Evolutionary conservation across 1,140 invertebrate species (phyloP), one percentile per base, ranked within the genome.

Genomic region (Rhagoletis pomonella): DNA sequence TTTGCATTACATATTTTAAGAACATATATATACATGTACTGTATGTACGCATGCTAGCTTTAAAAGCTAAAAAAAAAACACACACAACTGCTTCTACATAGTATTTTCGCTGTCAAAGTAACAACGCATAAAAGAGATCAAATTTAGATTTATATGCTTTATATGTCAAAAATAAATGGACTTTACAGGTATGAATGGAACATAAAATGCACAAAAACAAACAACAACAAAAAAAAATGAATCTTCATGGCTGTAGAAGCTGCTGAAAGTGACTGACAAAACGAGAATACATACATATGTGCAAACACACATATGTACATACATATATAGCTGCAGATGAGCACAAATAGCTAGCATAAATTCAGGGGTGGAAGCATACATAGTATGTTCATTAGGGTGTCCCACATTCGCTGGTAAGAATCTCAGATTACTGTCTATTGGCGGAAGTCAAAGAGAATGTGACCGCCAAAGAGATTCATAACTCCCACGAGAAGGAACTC

Each of bases 141-240:
- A 81, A 81, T 55, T 81, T 81, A 81, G 73, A 81, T 81, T 81
- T 81, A 81, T 81, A 39, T 86, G 85, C 42, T 86, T 86, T 86
- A 86, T 86, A 86, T 86, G 58, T 60, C 62, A 86, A 59, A 86
- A 59, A 86, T 86, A 86, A 86, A 86, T 86, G 58, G 85, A 86
- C 42, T 86, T 86, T 59, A 42, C 58, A 86, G 44, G 62, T 86
- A 65, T 39, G 59, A 60, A 59, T 65, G 58, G 50, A 9, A 59
- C 84, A 85, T 62, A 17, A 86, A 86, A 81, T 55, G 47, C 73
- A 81, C 73, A 69, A 19, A 81, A 42, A 55, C 4, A 81, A 2
- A 81, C 17, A 81, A 9, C 44, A 50, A 9, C 44, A 47, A 64
- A 58, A 60, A 85, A n/a, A 12, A 7, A 7, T 17, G 60, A n/a